Percentiles rank a stretch among this genome's conserved stretches.
phyloP scores from a whole-genome alignment of 2,797 vertebrate species.

The Hoplostethus atlanticus region DNA sequence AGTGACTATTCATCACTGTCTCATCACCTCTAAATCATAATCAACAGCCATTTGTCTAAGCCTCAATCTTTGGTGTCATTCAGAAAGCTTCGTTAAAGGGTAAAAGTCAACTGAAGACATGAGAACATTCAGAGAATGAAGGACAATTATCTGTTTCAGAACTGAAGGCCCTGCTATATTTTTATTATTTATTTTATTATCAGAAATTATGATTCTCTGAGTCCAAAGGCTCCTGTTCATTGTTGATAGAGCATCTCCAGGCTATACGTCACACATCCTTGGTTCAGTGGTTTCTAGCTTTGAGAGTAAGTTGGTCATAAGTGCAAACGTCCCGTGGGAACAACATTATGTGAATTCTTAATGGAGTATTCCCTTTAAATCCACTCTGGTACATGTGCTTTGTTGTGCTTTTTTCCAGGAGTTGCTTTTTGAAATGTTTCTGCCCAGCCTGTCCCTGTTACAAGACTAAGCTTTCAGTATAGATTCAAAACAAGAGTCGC shows the following conservation, averaged over 20 bases:
- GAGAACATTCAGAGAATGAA: no score
- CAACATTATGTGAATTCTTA: slow-evolving; percentile 44
- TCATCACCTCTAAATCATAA: no score
- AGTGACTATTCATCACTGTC: no score
- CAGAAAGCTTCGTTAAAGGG: no score
- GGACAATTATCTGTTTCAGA: no score
- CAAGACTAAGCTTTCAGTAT: background rate
- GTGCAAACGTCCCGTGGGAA: slow-evolving; percentile 19
- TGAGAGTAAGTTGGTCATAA: background rate
- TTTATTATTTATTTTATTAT: background rate
- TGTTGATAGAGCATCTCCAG: slow-evolving; percentile 30
- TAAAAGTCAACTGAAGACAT: no score
- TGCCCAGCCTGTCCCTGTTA: no score
- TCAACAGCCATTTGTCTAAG: no score
- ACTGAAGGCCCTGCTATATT: no score
- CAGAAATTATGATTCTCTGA: background rate
- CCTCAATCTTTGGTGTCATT: no score
- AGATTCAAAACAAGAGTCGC: background rate
- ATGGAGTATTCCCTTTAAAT: slow-evolving; percentile 35
- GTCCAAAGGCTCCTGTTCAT: slow-evolving; percentile 11
- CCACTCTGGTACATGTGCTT: slow-evolving; percentile 6
- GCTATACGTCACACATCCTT: slow-evolving; percentile 18
- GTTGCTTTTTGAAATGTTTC: background rate
- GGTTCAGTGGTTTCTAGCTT: background rate
- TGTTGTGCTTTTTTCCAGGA: background rate